These are phyloP conservation scores for Carabus problematicus DNA, from an alignment of 2,888 invertebrate genomes.

Conservation along the genomic window DNA sequence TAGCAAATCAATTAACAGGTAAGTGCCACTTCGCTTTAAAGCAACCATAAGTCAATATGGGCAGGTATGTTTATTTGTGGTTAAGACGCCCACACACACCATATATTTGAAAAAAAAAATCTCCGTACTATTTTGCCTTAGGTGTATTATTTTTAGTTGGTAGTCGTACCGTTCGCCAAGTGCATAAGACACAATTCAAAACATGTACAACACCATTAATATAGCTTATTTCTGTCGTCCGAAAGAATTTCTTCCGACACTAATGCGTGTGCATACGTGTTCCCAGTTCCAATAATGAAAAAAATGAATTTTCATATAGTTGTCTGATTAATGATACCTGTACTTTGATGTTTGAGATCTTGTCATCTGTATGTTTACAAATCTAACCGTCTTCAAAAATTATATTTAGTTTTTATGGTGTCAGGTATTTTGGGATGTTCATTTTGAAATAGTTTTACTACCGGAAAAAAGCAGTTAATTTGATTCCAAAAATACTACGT, in stretches of 20 bases:
- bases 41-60: conserved; percentile 1
- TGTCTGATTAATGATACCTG: conserved; percentile 25
- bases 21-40: conserved; percentile 26
- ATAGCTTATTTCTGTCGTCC: conserved; percentile 21
- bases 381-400: background rate
- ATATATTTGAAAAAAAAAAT: background rate
- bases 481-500: too few relatives aligned
- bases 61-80: background rate
- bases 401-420: too few relatives aligned
- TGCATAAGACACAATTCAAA: conserved; percentile 19
- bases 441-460: too few relatives aligned
- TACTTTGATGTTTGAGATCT: conserved; percentile 10
- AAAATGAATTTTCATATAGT: conserved; percentile 14
- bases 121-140: background rate
- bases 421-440: too few relatives aligned
- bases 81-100: conserved; percentile 1
- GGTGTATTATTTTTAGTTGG: conserved; percentile 2
- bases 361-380: conserved; percentile 7
- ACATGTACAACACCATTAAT: conserved; percentile 27
- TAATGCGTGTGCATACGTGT: conserved; percentile 13
- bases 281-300: conserved; percentile 32
- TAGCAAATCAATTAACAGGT: conserved; percentile 33
- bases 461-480: too few relatives aligned
- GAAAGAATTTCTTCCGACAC: conserved; percentile 25
- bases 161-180: conserved; percentile 17